Conservation (phyloP, 1,140 invertebrate genomes). For the Vanessa atalanta region DNA sequence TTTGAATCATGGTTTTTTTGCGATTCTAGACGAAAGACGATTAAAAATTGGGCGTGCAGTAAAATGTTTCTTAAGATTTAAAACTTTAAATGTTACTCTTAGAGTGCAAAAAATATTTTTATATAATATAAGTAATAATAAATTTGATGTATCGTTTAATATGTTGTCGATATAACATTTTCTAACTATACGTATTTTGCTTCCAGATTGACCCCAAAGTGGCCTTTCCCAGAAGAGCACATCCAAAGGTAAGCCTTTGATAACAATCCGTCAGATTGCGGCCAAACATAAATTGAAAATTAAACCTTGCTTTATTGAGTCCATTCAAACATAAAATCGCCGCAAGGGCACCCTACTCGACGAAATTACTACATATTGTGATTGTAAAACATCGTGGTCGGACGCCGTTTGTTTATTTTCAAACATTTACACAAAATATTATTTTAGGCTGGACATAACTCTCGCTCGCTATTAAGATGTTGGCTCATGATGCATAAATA, state of each 20-base stretch:
- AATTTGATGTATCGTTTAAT: no score
- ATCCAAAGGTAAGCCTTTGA: constrained; percentile 94
- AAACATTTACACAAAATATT: constrained; percentile 80
- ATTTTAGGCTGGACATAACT: constrained; percentile 79
- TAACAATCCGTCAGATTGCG: constrained; percentile 48
- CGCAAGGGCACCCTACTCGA: constrained; percentile 44
- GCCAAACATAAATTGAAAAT: constrained; percentile 61
- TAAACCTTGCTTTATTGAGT: constrained; percentile 64
- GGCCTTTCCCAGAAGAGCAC: constrained; percentile 98
- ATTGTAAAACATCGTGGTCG: constrained; percentile 57
- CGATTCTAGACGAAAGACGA: no score
- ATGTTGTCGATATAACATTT: constrained; percentile 3
- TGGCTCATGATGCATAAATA: constrained; percentile 78
- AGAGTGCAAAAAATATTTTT: no score
- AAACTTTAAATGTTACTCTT: no score
- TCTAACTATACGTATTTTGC: constrained; percentile 32
- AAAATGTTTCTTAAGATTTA: no score
- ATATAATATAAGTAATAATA: no score
- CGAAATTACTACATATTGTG: constrained; percentile 63
- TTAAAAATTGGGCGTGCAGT: no score
- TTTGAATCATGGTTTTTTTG: no score
- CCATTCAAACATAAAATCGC: constrained; percentile 65
- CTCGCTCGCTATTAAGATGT: constrained; percentile 76
- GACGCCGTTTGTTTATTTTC: constrained; percentile 73
- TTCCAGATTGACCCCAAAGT: constrained; percentile 99